A percentile compares a stretch with the other conserved stretches of the same genome.
These are phyloP conservation scores for Helarctos malayanus DNA, from an alignment of 2,797 vertebrate genomes.

Conservation along the genomic window DNA sequence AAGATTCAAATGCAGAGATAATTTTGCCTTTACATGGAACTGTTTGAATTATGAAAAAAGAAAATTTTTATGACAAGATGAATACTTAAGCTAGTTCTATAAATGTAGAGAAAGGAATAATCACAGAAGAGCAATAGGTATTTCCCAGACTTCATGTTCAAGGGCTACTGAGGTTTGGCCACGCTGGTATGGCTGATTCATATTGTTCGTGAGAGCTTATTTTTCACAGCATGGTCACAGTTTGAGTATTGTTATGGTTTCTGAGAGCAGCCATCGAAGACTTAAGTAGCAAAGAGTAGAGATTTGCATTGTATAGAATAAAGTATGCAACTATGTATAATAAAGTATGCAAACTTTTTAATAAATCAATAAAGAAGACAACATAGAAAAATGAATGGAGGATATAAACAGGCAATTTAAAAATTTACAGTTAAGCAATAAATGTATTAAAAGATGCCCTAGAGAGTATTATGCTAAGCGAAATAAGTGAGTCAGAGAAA, in stretches of 20 bases:
- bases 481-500: not conserved
- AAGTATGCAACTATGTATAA: not conserved
- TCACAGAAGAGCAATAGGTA: not conserved
- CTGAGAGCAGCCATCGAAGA: not conserved
- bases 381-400: not conserved
- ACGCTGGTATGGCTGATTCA: not conserved
- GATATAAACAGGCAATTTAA: not conserved
- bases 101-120: not conserved
- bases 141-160: not conserved
- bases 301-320: not conserved
- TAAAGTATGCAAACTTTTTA: not conserved
- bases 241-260: not conserved
- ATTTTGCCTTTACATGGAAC: not conserved
- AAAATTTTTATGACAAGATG: not conserved
- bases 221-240: not conserved
- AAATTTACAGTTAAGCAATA: not conserved
- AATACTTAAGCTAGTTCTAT: not conserved
- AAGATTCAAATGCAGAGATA: not conserved
- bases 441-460: not conserved
- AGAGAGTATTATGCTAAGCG: not conserved
- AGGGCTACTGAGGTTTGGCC: not conserved
- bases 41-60: not conserved
- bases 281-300: not conserved
- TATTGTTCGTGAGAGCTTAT: not conserved
- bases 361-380: not conserved